Evolutionary conservation across 2,888 invertebrate species (phyloP), one percentile per base, ranked within the genome.

Genomic region (Hypsopygia costalis): DNA sequence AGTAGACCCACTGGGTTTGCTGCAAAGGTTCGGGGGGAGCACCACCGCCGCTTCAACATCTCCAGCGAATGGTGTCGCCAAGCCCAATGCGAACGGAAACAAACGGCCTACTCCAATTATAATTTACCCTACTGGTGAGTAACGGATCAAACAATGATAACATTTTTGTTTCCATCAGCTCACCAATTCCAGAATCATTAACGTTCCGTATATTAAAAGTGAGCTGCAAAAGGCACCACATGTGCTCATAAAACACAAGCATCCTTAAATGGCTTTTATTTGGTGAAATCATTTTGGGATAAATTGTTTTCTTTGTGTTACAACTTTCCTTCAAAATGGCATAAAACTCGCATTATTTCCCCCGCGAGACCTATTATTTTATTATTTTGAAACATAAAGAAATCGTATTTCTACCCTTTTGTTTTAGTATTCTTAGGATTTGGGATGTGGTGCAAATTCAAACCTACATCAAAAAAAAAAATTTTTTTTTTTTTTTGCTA

Each of bases 91-190:
- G 43, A 81, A 76, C 49, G 85, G 92, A 57, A 93, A 91, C 65
- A 94, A 94, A 75, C 90, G 93, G 60, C 93, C 94, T 45, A 92
- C 80, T 4, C 77, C 93, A 21, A 91, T 94, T 65, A 90, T 94
- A 58, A 91, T 94, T 49, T 93, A 93, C 75, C 93, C 93, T 11
- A 93, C 93, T 64, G 93, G 93, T 93, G 70, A 52, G 85, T 47
- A 11, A 21, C 25, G 2, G 2, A 25, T n/a, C 3, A 7, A 2
- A 16, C 4, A 16, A 16, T 4, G 16, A 16, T 4, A 16, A 16
- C n/a, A 16, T 10, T 3, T 12, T 34, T 22, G 8, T 12, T 16
- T 1, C 2, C 11, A 11, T 7, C 11, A 12, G 8, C 25, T 25
- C n/a, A 8, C n/a, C 25, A 25, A 25, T 25, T 7, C 6, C 25